Percentiles rank a stretch among this genome's conserved stretches.
Evolutionary conservation across 1,140 invertebrate genomes (phyloP).

Genomic region (Cotesia glomerata): DNA sequence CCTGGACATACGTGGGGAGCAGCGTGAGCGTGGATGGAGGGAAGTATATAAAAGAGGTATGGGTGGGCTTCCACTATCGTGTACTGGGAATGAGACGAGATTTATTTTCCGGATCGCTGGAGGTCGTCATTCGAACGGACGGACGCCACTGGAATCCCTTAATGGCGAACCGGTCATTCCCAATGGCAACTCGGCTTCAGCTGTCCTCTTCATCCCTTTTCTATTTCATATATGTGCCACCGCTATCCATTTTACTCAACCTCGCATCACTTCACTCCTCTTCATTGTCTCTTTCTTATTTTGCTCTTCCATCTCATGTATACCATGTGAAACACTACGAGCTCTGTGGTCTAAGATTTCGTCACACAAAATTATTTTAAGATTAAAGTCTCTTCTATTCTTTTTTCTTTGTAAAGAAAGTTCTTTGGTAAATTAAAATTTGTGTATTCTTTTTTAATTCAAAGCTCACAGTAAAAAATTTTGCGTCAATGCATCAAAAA

Average conservation of each 20-base stretch:
- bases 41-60: slow-evolving; percentile 5
- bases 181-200: slow-evolving; percentile 37
- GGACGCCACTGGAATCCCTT: slow-evolving; percentile 48
- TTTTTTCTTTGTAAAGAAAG: no score
- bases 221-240: background rate
- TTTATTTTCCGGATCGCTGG: slow-evolving; percentile 52
- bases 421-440: no score
- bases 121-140: slow-evolving; percentile 50
- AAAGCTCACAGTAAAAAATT: no score
- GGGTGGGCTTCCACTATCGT: slow-evolving; percentile 1
- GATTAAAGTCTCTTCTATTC: no score
- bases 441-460: no score
- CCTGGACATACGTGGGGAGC: slow-evolving; percentile 18
- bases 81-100: slow-evolving; percentile 22
- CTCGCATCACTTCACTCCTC: background rate
- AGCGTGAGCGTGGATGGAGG: background rate
- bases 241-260: slow-evolving; percentile 1
- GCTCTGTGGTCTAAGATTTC: no score
- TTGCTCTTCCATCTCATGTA: background rate
- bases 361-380: no score
- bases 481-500: no score
- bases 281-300: background rate
- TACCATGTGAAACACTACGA: no score
- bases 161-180: slow-evolving; percentile 41
- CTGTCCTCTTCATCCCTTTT: background rate